Percentiles rank a stretch among this genome's conserved stretches.
Conservation (phyloP, 2,797 vertebrate species). For the Eulemur mongoz region DNA sequence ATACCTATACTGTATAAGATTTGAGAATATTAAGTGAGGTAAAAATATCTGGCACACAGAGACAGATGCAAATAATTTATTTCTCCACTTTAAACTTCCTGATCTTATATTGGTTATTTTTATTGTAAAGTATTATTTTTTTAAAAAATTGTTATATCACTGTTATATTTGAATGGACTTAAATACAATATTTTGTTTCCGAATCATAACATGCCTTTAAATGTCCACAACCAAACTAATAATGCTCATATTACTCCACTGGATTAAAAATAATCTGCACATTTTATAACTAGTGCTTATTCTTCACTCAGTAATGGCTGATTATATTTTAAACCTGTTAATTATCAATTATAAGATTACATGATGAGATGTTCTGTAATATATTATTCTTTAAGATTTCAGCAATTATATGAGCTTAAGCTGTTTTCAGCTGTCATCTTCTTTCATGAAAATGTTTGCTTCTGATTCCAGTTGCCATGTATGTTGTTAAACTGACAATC, state of each 20-base stretch:
- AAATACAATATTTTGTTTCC: slow-evolving; percentile 46
- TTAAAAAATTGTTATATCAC: slow-evolving; percentile 37
- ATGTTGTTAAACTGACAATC: not conserved
- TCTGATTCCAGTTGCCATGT: not conserved
- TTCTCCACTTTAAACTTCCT: slow-evolving; percentile 29
- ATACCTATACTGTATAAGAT: not conserved
- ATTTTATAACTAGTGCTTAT: slow-evolving; percentile 22
- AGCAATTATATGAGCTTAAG: slow-evolving; percentile 20
- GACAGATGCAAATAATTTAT: slow-evolving; percentile 42
- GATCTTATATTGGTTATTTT: slow-evolving; percentile 23
- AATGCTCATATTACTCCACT: slow-evolving; percentile 8
- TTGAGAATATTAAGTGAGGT: slow-evolving; percentile 50
- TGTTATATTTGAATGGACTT: not conserved
- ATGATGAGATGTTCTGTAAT: slow-evolving; percentile 12
- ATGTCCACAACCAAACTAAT: not conserved
- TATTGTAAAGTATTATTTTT: not conserved
- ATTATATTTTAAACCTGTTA: slow-evolving; percentile 34
- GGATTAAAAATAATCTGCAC: slow-evolving; percentile 36
- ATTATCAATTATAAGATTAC: slow-evolving; percentile 5
- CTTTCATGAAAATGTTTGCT: slow-evolving; percentile 14
- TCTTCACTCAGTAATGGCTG: not conserved
- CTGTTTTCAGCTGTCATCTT: not conserved
- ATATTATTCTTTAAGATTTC: slow-evolving; percentile 38
- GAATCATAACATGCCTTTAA: slow-evolving; percentile 8
- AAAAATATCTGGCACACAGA: slow-evolving; percentile 2